Base-by-base conservation (phyloP, 2,797 vertebrate species). In the Melanotaenia pygmaea region DNA sequence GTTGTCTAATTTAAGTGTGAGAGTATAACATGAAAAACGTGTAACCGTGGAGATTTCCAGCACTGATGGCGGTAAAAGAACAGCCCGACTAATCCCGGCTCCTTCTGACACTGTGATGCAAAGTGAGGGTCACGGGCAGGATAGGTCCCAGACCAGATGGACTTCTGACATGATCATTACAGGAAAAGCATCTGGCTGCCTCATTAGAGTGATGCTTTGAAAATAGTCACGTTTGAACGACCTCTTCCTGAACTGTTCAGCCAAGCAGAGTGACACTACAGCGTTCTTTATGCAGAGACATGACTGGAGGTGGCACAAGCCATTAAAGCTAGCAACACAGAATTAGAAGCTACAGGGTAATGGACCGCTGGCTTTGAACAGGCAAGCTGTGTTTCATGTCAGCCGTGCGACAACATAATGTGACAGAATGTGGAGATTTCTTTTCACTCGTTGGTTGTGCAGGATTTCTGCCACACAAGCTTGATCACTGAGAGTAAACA, bases 151-250 rank as follows among this genome's bases (percentile, higher is more conserved):
- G 22, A 77, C 80, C 90, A 91, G 81, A 91, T 88, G 85, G 78
- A 82, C 62, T 53, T 10, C 73, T 82, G 80, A 88, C 79, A 85
- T 22, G 9, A 64, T 74, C 59, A 58, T 85, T 66, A 74, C 74
- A 50, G 73, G 20, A 37, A 3, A 53, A 81, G 67, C 91, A 87
- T 87, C 88, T 90, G 91, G 89, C 53, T 5, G 62, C 76, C 68
- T 88, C 66, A 24, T 86, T 77, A 77, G 20, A 65, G 70, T 71
- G 67, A 77, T 20, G 68, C 74, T 83, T 50, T 58, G 51, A 74
- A 81, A 68, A 61, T 47, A 59, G 79, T 85, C 83, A 81, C 51
- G 18, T 77, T 81, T 70, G 38, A 43, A 30, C 38, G 45, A 81
- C 68, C 82, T 59, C 63, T n/a, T 57, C 13, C 68, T 76, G 82